Conservation (phyloP, 2,888 invertebrate species). For the Thera britannica region DNA sequence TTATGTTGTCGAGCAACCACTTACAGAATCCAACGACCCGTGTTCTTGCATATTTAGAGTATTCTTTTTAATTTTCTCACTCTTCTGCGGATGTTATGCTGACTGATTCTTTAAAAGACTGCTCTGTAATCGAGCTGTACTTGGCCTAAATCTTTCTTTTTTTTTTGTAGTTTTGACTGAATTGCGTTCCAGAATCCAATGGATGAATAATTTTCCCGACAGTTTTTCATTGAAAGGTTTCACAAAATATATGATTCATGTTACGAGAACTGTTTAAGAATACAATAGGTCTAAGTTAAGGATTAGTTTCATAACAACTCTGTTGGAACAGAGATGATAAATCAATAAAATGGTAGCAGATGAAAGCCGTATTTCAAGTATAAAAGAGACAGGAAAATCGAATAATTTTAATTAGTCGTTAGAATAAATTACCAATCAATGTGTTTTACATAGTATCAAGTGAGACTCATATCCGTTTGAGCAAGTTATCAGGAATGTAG, state of each 20-base stretch:
- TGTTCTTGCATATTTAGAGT: constrained; percentile 24
- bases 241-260: too few species aligned
- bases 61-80: constrained; percentile 12
- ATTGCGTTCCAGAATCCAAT: too few species aligned
- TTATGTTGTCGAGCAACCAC: constrained; percentile 38
- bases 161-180: too few species aligned
- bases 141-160: too few species aligned
- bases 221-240: too few species aligned
- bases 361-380: too few species aligned
- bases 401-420: constrained; percentile 1
- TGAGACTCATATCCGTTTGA: constrained; percentile 75
- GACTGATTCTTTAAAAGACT: constrained; percentile 27
- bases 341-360: too few species aligned
- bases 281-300: too few species aligned
- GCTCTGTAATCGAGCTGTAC: not conserved
- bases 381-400: not conserved
- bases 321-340: too few species aligned
- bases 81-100: constrained; percentile 19
- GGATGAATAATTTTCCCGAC: too few species aligned
- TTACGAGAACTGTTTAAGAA: too few species aligned
- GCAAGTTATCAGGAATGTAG: constrained; percentile 75
- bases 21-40: constrained; percentile 34
- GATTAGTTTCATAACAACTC: too few species aligned
- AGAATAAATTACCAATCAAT: constrained; percentile 42
- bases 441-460: constrained; percentile 54